Conservation (phyloP, 2,113 vertebrate genomes). For the Sinocyclocheilus maitianheensis region DNA sequence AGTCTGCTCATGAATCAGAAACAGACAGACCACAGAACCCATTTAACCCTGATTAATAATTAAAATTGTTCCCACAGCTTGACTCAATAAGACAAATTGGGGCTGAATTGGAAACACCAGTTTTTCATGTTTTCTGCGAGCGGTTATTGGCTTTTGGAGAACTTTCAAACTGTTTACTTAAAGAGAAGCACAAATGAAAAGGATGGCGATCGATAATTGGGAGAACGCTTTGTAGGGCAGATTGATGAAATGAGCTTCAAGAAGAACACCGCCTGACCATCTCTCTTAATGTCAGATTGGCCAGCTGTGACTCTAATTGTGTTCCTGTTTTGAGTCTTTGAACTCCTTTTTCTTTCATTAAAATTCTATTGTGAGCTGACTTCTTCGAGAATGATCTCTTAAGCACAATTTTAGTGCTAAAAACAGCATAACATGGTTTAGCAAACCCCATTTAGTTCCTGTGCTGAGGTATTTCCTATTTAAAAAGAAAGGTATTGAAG, state of each 20-base stretch:
- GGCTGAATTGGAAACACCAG: constrained; percentile 21
- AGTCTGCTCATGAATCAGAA: constrained; percentile 39
- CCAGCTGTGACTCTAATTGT: background rate
- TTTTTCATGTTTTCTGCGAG: constrained; percentile 13
- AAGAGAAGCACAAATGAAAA: constrained; percentile 17
- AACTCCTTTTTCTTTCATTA: background rate
- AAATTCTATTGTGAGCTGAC: background rate
- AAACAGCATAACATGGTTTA: background rate
- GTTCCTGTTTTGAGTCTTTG: background rate
- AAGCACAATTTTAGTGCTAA: background rate
- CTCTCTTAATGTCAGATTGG: constrained; percentile 23
- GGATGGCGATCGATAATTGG: constrained; percentile 29
- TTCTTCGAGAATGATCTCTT: background rate
- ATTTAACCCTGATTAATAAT: constrained; percentile 56
- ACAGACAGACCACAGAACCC: constrained; percentile 46
- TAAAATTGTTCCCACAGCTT: constrained; percentile 1
- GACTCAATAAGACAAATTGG: constrained; percentile 32
- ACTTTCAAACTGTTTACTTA: constrained; percentile 26
- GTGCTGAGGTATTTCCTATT: background rate
- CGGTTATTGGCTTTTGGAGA: constrained; percentile 14
- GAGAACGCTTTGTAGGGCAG: constrained; percentile 25
- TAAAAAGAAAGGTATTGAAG: background rate
- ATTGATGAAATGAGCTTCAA: constrained; percentile 43
- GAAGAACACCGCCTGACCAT: constrained; percentile 28
- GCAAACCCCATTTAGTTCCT: background rate